phyloP scores from a whole-genome alignment of 2,113 vertebrate genomes.

The Pavo muticus region DNA sequence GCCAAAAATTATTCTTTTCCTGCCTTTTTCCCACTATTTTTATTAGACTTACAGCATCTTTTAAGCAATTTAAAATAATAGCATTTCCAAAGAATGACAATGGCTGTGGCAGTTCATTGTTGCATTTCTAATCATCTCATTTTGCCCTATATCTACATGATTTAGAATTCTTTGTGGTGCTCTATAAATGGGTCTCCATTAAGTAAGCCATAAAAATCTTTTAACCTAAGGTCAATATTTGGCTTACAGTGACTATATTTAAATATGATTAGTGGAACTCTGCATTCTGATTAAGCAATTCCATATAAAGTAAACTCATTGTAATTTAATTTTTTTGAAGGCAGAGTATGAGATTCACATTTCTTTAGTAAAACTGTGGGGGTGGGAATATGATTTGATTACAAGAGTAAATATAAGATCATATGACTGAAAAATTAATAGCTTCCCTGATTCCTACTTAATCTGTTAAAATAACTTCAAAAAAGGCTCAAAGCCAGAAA shows the following conservation, averaged over 20 bases:
- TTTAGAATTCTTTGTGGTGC: conserved; percentile 40
- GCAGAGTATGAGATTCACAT: conserved; percentile 20
- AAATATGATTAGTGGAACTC: conserved; percentile 45
- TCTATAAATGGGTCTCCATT: conserved; percentile 19
- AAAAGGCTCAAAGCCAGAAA: conserved; percentile 46
- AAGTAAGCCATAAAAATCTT: conserved; percentile 50
- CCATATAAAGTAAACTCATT: conserved; percentile 16
- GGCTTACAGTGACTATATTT: conserved; percentile 42
- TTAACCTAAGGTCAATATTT: conserved; percentile 41
- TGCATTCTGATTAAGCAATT: conserved; percentile 41
- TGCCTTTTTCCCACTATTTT: background rate
- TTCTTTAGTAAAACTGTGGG: conserved; percentile 2
- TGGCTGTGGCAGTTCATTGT: background rate
- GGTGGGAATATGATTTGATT: conserved; percentile 19
- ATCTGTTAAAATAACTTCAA: conserved; percentile 67
- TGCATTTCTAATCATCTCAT: conserved; percentile 48
- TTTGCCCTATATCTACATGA: conserved; percentile 15
- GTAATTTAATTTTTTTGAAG: conserved; percentile 43
- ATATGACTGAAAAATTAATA: conserved; percentile 66
- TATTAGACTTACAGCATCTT: background rate
- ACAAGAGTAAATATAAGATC: conserved; percentile 35
- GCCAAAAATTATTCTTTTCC: background rate
- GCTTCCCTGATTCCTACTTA: conserved; percentile 37
- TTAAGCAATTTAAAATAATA: conserved; percentile 14
- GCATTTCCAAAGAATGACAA: conserved; percentile 30